Conservation (phyloP, 2,797 vertebrate genomes). For the Peromyscus nudipes region DNA sequence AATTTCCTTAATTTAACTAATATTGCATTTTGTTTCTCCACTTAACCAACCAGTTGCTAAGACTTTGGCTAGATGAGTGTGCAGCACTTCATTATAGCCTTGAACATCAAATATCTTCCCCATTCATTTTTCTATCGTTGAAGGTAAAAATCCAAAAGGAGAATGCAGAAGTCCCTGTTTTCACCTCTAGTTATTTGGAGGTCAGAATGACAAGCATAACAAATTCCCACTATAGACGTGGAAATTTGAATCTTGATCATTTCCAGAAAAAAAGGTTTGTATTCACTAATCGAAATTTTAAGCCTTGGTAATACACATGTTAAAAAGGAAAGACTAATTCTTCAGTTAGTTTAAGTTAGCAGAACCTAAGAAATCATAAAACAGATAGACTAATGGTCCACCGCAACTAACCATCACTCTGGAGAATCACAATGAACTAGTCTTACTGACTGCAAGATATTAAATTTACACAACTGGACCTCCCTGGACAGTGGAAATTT, state of each 20-base stretch:
- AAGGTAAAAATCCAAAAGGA: not conserved
- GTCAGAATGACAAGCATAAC: not conserved
- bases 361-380: constrained; percentile 4
- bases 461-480: not conserved
- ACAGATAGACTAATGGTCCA: not conserved
- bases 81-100: not conserved
- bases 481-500: not conserved
- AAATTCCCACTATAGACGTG: not conserved
- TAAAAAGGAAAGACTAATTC: not conserved
- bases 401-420: not conserved
- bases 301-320: not conserved
- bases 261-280: not conserved
- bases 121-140: not conserved
- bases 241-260: constrained; percentile 23
- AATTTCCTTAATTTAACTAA: not conserved
- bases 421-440: not conserved
- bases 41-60: not conserved
- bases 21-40: not conserved
- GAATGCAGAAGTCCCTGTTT: not conserved
- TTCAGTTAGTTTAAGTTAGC: not conserved
- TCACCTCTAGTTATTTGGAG: not conserved
- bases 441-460: not conserved
- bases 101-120: not conserved
- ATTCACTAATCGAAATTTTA: not conserved
- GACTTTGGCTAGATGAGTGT: not conserved